A percentile compares a stretch with the other conserved stretches of the same genome.
Evolutionary conservation across 2,888 invertebrate species (phyloP).

Genomic region (Salticus scenicus): DNA sequence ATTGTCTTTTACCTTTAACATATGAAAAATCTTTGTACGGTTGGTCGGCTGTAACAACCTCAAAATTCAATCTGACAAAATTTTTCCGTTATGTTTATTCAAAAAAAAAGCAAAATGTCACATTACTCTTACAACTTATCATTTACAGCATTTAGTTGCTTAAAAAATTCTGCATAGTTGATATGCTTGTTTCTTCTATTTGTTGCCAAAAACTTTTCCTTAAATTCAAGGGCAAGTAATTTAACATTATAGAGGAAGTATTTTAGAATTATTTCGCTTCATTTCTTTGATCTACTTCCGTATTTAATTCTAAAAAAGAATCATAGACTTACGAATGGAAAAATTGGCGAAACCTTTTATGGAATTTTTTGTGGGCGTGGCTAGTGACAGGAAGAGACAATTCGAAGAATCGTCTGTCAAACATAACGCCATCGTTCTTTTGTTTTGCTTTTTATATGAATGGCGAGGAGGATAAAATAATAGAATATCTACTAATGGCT

Average conservation of each 20-base stretch:
- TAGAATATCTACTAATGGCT: neutral
- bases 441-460: neutral
- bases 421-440: neutral
- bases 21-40: neutral
- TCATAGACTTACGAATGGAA: too few relatives aligned
- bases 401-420: neutral
- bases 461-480: neutral
- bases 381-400: neutral
- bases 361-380: neutral
- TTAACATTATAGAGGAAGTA: neutral
- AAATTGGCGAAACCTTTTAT: neutral
- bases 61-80: neutral
- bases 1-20: too few relatives aligned
- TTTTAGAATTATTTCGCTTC: neutral
- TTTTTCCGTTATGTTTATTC: neutral
- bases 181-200: neutral
- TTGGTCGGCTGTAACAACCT: neutral
- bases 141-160: neutral
- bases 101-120: neutral
- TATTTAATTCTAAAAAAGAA: constrained; percentile 4
- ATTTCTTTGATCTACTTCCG: neutral
- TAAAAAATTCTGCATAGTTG: neutral
- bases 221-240: neutral
- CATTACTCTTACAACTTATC: neutral
- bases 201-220: neutral